These are phyloP conservation scores for Aplocera efformata DNA, from an alignment of 2,888 invertebrate genomes.

Conservation along the genomic window DNA sequence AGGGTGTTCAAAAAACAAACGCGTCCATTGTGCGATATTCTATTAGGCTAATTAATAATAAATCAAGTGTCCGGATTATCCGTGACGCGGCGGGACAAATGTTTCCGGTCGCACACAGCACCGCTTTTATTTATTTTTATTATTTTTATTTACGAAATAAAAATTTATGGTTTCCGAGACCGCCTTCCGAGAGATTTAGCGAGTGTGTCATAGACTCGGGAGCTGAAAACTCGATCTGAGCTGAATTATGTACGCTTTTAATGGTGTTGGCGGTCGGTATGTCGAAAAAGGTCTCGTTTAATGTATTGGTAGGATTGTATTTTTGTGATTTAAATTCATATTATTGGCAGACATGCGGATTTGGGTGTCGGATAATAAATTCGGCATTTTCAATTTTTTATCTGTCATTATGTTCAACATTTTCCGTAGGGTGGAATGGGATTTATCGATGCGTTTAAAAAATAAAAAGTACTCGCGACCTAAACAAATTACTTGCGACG, in stretches of 20 bases:
- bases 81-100: constrained; percentile 73
- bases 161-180: constrained; percentile 71
- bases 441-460: not conserved
- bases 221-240: constrained; percentile 64
- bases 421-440: not conserved
- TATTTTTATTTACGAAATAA: constrained; percentile 77
- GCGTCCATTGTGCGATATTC: constrained; percentile 39
- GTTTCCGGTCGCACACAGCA: constrained; percentile 68
- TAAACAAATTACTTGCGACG: too few relatives aligned
- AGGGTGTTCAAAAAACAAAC: constrained; percentile 40
- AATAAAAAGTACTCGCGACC: too few relatives aligned
- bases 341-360: constrained; percentile 38
- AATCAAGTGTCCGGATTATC: constrained; percentile 72
- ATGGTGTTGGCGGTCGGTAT: constrained; percentile 59
- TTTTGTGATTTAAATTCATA: constrained; percentile 57
- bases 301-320: constrained; percentile 60
- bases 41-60: constrained; percentile 76
- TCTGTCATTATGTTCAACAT: constrained; percentile 20
- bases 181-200: constrained; percentile 79
- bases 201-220: constrained; percentile 73
- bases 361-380: constrained; percentile 28
- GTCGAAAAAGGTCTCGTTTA: constrained; percentile 50
- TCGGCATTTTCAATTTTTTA: constrained; percentile 21
- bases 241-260: constrained; percentile 73
- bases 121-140: constrained; percentile 72